Evolutionary conservation across 2,888 invertebrate species (phyloP), one percentile per base, ranked within the genome.

Genomic region (Pristionchus mayeri): DNA sequence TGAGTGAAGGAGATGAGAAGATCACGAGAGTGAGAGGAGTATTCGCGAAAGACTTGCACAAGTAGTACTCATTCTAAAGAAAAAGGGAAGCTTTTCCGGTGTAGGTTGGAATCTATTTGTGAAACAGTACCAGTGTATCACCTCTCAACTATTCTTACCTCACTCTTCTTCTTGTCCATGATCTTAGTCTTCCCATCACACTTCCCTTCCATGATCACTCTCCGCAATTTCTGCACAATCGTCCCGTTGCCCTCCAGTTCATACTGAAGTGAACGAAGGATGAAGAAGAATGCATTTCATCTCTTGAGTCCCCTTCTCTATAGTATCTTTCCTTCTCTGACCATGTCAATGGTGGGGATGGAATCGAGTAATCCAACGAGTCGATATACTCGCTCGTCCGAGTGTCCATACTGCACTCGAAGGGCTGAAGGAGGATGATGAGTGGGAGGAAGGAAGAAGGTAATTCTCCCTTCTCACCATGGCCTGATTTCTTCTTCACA

Each of bases 281-380:
- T n/a, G n/a, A n/a, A 54, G 1, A 21, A 21, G 6, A 21, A 54
- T 54, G 3, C n/a, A 54, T 24, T 54, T 54, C n/a, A 54, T 54
- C 54, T 54, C 21, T 52, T 54, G 52, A 52, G 3, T 21, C 21
- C 9, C 9, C n/a, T n/a, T n/a, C 21, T n/a, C 3, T 24, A 54
- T 24, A 1, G 21, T 2, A 24, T 54, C 24, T 3, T 54, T 54
- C 2, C 6, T 24, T 54, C 30, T 63, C 60, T 63, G 84, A 90
- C 90, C 86, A 92, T 87, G 84, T 92, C 91, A 30, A 89, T 82
- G 16, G 90, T 91, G 1, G 90, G 89, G 44, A 92, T 91, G 27
- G 88, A 87, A 85, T 92, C 92, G 24, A 91, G 87, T 21, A 91
- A 85, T 50, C 92, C 92, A 86, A 92, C 88, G 44, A 91, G 85